These are phyloP conservation scores for Macropus fuliginosus DNA, from an alignment of 2,797 vertebrate species.

Conservation along the genomic window DNA sequence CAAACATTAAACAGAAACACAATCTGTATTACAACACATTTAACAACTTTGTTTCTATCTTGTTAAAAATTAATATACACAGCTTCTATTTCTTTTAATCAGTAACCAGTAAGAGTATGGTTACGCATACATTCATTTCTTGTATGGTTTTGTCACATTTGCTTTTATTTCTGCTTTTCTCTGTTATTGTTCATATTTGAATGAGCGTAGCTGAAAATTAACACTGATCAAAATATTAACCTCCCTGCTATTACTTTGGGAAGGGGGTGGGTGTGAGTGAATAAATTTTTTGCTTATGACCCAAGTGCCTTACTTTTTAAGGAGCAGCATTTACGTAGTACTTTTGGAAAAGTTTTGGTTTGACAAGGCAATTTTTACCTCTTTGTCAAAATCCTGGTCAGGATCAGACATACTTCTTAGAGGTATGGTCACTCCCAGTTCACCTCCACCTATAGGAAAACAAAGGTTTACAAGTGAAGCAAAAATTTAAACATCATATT, in stretches of 20 bases:
- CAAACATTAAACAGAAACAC: neutral
- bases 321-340: neutral
- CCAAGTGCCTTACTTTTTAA: neutral
- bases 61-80: neutral
- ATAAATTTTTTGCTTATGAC: neutral
- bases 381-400: constrained; percentile 94
- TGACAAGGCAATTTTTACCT: constrained; percentile 85
- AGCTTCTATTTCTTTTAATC: neutral
- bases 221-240: neutral
- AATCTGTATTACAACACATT: neutral
- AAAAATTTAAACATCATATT: neutral
- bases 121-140: neutral
- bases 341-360: neutral
- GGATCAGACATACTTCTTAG: constrained; percentile 91
- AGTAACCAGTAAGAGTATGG: neutral
- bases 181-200: neutral
- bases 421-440: constrained; percentile 90
- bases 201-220: neutral
- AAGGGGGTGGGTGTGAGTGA: neutral
- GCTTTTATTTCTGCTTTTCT: neutral
- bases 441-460: constrained; percentile 83
- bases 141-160: neutral
- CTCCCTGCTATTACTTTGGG: neutral
- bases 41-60: neutral
- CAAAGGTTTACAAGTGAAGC: neutral